Evolutionary conservation across 1,140 invertebrate genomes (phyloP).

Genomic region (Heliconius congener): DNA sequence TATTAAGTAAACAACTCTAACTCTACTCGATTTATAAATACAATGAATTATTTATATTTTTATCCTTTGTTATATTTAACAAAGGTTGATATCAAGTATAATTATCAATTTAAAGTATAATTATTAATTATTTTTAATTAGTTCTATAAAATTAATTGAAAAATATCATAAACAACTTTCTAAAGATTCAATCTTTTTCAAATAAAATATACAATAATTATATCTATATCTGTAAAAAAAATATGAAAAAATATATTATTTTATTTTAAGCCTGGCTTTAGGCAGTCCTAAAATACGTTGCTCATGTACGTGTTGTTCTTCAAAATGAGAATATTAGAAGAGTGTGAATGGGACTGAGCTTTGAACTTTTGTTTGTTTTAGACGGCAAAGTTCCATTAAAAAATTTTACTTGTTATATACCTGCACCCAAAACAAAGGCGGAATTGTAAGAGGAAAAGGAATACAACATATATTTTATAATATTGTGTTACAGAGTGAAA

Average conservation of each 20-base stretch:
- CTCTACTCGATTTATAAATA: background rate
- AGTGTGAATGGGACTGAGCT: background rate
- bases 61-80: too few species aligned
- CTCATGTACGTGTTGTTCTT: background rate
- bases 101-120: too few species aligned
- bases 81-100: too few species aligned
- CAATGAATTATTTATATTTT: too few species aligned
- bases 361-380: background rate
- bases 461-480: background rate
- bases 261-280: background rate
- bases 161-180: too few species aligned
- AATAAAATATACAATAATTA: too few species aligned
- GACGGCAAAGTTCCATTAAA: background rate
- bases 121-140: too few species aligned
- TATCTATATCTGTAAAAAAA: background rate
- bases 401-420: background rate
- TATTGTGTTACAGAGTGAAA: background rate
- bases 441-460: background rate
- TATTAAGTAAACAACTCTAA: background rate
- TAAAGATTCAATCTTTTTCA: too few species aligned
- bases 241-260: background rate
- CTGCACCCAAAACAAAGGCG: background rate
- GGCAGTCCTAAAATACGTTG: background rate
- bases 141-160: too few species aligned
- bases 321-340: conserved; percentile 4